Percentiles rank a stretch among this genome's conserved stretches.
These are phyloP conservation scores for Papilio gigon DNA, from an alignment of 2,888 invertebrate species.

Conservation along the genomic window DNA sequence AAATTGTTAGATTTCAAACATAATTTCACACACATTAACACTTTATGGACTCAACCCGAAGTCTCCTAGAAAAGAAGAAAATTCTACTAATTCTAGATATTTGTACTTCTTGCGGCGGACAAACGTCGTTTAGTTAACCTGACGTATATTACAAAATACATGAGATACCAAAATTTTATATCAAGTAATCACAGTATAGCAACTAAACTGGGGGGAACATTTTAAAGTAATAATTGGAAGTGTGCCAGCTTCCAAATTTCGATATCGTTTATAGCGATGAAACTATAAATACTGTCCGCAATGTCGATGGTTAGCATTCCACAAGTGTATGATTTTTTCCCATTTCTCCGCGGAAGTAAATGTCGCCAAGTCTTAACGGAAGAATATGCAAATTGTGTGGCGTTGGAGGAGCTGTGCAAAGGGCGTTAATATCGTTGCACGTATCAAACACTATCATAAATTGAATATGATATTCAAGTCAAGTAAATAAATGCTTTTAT, in stretches of 20 bases:
- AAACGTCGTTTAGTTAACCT: neutral
- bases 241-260: conserved; percentile 6
- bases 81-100: neutral
- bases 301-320: conserved; percentile 8
- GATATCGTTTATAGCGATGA: conserved; percentile 4
- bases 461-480: neutral
- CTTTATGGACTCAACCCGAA: neutral
- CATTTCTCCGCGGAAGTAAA: neutral
- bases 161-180: neutral
- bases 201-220: neutral
- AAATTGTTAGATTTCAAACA: too few species aligned
- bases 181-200: neutral
- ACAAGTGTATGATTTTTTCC: neutral
- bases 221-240: conserved; percentile 11
- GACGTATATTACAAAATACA: neutral
- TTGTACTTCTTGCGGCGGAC: neutral
- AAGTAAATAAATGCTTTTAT: conserved; percentile 10
- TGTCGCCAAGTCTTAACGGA: conserved; percentile 1
- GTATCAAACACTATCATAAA: neutral
- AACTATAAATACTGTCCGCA: conserved; percentile 4
- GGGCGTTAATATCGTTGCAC: neutral
- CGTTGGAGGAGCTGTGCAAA: neutral
- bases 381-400: neutral
- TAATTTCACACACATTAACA: neutral
- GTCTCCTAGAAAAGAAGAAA: too few species aligned